phyloP scores from a whole-genome alignment of 2,113 vertebrate species.

The Heteronetta atricapilla region DNA sequence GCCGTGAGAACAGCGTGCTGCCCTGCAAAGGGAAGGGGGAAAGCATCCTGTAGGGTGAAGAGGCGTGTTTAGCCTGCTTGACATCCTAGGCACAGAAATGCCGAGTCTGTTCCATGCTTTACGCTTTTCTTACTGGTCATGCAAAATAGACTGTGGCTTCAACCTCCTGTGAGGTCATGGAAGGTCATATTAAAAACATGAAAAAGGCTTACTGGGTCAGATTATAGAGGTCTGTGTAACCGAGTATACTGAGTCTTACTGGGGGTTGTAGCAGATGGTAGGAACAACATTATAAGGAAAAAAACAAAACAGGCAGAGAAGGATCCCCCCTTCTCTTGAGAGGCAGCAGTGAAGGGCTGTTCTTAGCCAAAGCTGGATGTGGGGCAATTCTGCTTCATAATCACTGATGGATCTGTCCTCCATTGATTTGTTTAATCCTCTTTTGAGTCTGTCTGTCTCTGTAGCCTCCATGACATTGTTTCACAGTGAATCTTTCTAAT shows the following conservation, averaged over 20 bases:
- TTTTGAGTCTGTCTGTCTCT: not conserved
- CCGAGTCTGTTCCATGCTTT: not conserved
- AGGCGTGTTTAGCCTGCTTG: not conserved
- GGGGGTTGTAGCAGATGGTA: not conserved
- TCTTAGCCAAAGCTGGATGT: conserved; percentile 45
- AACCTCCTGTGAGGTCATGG: not conserved
- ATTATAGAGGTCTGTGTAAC: not conserved
- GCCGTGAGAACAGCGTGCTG: not conserved
- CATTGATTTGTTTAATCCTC: conserved; percentile 32
- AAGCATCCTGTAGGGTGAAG: not conserved
- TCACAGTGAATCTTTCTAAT: not conserved
- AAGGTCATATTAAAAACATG: not conserved
- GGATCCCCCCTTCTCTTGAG: not conserved
- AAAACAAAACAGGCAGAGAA: not conserved
- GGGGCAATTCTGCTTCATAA: not conserved
- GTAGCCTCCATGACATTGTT: not conserved
- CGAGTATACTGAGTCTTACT: not conserved
- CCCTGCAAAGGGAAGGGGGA: not conserved
- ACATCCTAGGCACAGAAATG: not conserved
- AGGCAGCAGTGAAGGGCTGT: not conserved
- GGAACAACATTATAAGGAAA: not conserved
- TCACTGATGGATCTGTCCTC: not conserved
- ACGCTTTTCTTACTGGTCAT: not conserved
- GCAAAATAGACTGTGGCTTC: fast-evolving
- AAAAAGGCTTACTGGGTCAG: not conserved